These are phyloP conservation scores for Solen grandis DNA, from an alignment of 1,140 invertebrate species.

Conservation along the genomic window DNA sequence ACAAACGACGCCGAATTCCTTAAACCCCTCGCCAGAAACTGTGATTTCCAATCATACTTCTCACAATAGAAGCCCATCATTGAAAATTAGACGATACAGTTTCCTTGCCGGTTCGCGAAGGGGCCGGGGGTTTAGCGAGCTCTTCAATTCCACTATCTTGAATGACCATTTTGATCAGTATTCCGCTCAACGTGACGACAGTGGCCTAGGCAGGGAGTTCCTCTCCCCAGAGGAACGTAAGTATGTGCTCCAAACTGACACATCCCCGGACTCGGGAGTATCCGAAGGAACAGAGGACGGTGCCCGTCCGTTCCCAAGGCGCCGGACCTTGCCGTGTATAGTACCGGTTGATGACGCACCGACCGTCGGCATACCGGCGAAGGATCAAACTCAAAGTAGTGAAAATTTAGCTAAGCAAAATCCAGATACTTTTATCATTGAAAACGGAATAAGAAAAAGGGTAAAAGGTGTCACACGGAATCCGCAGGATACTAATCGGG, in stretches of 20 bases:
- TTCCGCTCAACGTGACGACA: conserved; percentile 84
- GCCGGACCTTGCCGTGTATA: conserved; percentile 78
- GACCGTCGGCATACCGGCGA: conserved; percentile 50
- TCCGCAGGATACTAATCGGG: conserved; percentile 54
- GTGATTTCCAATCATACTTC: conserved; percentile 65
- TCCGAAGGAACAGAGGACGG: conserved; percentile 78
- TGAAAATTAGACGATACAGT: conserved; percentile 76
- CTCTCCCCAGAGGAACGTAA: conserved; percentile 60
- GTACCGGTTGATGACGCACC: conserved; percentile 54
- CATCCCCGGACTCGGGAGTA: conserved; percentile 81
- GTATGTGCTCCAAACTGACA: conserved; percentile 67
- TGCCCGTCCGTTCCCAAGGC: conserved; percentile 69
- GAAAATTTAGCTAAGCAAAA: conserved; percentile 75
- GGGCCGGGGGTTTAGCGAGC: conserved; percentile 76
- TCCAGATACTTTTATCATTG: conserved; percentile 80
- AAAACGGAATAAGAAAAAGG: conserved; percentile 80
- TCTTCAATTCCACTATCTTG: conserved; percentile 80
- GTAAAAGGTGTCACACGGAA: conserved; percentile 70
- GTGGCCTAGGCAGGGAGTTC: conserved; percentile 67
- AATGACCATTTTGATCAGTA: conserved; percentile 94
- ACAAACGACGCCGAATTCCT: conserved; percentile 40
- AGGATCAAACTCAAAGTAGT: conserved; percentile 74
- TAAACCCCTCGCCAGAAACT: conserved; percentile 63
- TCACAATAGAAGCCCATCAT: conserved; percentile 69
- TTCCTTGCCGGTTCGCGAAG: conserved; percentile 79